Percentiles rank a stretch among this genome's conserved stretches.
phyloP scores from a whole-genome alignment of 2,797 vertebrate genomes.

The Lepilemur septentrionalis region DNA sequence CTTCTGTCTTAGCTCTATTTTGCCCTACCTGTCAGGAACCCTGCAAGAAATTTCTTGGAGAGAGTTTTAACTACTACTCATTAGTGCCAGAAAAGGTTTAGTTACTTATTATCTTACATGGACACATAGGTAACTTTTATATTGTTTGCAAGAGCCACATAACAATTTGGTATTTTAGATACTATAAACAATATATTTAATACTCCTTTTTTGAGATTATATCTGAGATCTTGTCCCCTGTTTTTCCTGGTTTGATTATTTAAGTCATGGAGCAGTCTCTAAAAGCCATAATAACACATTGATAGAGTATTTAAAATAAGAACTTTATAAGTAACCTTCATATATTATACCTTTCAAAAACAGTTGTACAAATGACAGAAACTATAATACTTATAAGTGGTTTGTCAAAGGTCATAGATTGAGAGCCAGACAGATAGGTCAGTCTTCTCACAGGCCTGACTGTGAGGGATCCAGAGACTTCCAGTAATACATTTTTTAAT shows the following conservation, averaged over 20 bases:
- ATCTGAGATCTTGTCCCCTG: neutral
- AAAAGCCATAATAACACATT: conserved; percentile 22
- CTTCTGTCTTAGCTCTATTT: neutral
- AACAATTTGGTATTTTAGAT: conserved; percentile 13
- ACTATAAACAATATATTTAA: neutral
- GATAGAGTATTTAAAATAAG: neutral
- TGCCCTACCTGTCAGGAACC: neutral
- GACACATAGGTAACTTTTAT: conserved; percentile 6
- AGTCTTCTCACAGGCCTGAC: neutral
- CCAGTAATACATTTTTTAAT: neutral
- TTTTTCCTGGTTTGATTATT: conserved; percentile 15
- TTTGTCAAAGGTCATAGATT: neutral
- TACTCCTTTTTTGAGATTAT: conserved; percentile 15
- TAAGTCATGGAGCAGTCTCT: neutral
- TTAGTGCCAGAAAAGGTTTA: neutral
- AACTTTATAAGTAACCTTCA: conserved; percentile 25
- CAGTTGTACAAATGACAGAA: neutral
- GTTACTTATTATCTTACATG: neutral
- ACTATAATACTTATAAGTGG: neutral
- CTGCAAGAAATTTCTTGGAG: conserved; percentile 2
- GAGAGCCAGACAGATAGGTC: neutral
- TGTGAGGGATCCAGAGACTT: neutral
- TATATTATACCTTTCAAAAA: conserved; percentile 1
- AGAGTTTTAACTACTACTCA: neutral
- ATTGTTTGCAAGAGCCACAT: neutral